Evolutionary conservation across 1,140 invertebrate species (phyloP).

Genomic region (Ladona fulva): DNA sequence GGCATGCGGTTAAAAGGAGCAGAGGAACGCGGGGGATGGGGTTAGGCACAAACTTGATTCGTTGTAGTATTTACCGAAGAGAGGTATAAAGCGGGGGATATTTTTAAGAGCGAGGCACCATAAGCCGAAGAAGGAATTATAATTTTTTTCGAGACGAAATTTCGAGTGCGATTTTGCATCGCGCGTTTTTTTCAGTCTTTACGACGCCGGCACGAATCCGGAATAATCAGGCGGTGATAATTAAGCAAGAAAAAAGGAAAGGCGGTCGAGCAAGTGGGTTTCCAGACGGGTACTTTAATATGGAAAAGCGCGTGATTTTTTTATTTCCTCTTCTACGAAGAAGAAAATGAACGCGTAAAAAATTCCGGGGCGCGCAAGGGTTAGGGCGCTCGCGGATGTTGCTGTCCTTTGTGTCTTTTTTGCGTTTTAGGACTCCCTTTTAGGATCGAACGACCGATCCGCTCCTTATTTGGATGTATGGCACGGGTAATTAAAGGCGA

Average conservation of each 20-base stretch:
- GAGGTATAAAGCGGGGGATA: background rate
- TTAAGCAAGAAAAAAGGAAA: background rate
- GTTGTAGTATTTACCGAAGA: background rate
- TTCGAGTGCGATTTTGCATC: background rate
- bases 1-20: background rate
- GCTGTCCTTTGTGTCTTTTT: background rate
- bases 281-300: no score
- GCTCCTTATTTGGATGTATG: background rate
- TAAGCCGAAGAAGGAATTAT: background rate
- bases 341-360: background rate
- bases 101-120: background rate
- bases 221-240: background rate
- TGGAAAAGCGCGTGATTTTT: background rate
- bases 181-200: background rate
- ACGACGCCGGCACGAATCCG: background rate
- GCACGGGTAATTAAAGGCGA: background rate
- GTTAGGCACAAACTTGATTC: background rate
- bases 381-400: background rate
- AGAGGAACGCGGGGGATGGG: background rate
- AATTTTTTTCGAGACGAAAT: background rate
- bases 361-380: background rate
- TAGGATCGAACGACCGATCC: background rate
- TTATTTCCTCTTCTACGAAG: background rate
- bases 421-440: background rate
- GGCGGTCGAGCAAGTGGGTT: no score